phyloP scores from a whole-genome alignment of 2,888 invertebrate genomes.

The Drosophila sordidula region DNA sequence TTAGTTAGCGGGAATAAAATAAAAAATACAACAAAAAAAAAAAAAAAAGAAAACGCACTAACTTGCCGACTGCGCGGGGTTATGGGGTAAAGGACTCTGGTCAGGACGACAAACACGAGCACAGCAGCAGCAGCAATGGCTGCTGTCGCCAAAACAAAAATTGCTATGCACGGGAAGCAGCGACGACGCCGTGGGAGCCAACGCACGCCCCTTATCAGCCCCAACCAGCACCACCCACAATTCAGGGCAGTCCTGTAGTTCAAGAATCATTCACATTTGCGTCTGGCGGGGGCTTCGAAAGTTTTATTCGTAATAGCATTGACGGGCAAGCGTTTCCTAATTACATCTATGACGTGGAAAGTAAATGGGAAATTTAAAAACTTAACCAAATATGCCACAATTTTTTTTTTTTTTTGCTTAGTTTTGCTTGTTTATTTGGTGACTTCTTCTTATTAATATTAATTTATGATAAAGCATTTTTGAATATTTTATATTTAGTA shows the following conservation, averaged over 20 bases:
- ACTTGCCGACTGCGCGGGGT: conserved; percentile 12
- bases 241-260: background rate
- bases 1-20: conserved; percentile 50
- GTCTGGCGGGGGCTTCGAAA: background rate
- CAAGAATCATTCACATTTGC: conserved; percentile 41
- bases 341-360: background rate
- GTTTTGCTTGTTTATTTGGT: too few species aligned
- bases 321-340: background rate
- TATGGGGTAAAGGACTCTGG: conserved; percentile 24
- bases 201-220: conserved; percentile 1
- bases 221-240: background rate
- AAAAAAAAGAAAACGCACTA: background rate
- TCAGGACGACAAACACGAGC: conserved; percentile 20
- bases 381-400: too few species aligned
- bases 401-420: too few species aligned
- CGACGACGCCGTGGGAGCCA: conserved; percentile 12
- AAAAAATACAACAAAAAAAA: conserved; percentile 20
- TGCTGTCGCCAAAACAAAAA: conserved; percentile 18
- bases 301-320: background rate
- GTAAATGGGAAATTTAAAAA: too few species aligned
- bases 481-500: background rate
- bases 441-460: too few species aligned
- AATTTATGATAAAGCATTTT: background rate
- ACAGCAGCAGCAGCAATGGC: conserved; percentile 2
- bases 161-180: conserved; percentile 41